Evolutionary conservation across 2,888 invertebrate genomes (phyloP).

Genomic region (Cheilosia vulpina): DNA sequence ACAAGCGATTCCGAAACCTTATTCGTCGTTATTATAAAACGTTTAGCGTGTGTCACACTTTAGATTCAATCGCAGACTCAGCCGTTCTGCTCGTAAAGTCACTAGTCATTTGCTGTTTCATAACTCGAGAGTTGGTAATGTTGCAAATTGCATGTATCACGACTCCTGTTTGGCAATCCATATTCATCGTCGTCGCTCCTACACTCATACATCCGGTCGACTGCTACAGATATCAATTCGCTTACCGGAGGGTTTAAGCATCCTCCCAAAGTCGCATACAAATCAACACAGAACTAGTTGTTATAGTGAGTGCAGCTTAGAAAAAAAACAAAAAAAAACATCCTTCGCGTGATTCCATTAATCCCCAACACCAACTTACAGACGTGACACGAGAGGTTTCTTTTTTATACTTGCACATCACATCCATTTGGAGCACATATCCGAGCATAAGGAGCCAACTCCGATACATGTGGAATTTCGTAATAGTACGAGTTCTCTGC

Average conservation of each 20-base stretch:
- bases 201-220: conserved; percentile 39
- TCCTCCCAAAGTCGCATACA: conserved; percentile 50
- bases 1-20: conserved; percentile 54
- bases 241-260: conserved; percentile 26
- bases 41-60: conserved; percentile 58
- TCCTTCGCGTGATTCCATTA: conserved; percentile 65
- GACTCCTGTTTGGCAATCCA: conserved; percentile 70
- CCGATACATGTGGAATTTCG: conserved; percentile 55
- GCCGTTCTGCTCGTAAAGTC: neutral
- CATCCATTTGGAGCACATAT: conserved; percentile 64
- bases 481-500: conserved; percentile 53
- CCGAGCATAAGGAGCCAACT: conserved; percentile 13
- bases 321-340: conserved; percentile 3
- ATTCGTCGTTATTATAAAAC: conserved; percentile 52
- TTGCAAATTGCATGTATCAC: conserved; percentile 77
- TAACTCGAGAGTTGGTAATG: conserved; percentile 53
- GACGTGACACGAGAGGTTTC: conserved; percentile 58
- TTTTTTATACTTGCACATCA: conserved; percentile 36
- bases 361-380: conserved; percentile 44
- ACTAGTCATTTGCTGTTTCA: conserved; percentile 54
- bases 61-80: conserved; percentile 11
- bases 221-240: conserved; percentile 32
- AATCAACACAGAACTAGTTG: conserved; percentile 19
- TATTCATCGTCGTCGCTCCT: conserved; percentile 2
- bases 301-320: conserved; percentile 33